Percentiles rank a stretch among this genome's conserved stretches.
Conservation (phyloP, 2,797 vertebrate genomes). For the Enteromius unitaeniatus region DNA sequence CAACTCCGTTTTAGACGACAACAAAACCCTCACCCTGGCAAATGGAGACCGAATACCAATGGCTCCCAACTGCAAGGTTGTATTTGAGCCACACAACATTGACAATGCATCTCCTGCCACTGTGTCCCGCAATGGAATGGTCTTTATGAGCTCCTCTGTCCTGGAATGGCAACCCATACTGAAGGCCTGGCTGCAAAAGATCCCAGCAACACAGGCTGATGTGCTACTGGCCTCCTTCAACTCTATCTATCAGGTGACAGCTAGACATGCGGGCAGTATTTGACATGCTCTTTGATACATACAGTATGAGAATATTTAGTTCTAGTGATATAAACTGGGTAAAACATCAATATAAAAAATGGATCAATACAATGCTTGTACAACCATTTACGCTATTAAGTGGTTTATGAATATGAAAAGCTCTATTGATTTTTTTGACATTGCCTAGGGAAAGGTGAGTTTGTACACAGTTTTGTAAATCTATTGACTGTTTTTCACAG, state of each 20-base stretch:
- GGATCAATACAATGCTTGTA: slow-evolving; percentile 1
- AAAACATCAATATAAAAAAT: slow-evolving; percentile 9
- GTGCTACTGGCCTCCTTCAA: slow-evolving; percentile 77
- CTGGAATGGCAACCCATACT: slow-evolving; percentile 80
- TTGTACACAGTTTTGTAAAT: not conserved
- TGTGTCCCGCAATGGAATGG: slow-evolving; percentile 83
- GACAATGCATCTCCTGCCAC: slow-evolving; percentile 84
- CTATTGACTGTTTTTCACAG: slow-evolving; percentile 65
- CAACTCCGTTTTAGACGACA: slow-evolving; percentile 82
- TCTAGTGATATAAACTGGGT: not conserved
- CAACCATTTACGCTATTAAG: slow-evolving; percentile 4
- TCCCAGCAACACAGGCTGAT: slow-evolving; percentile 72
- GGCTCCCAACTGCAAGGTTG: slow-evolving; percentile 81
- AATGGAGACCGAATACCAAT: slow-evolving; percentile 83
- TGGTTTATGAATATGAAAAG: slow-evolving; percentile 26
- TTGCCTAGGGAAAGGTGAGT: slow-evolving; percentile 35
- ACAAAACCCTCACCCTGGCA: slow-evolving; percentile 81
- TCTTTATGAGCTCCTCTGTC: slow-evolving; percentile 84
- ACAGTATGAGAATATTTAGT: not conserved
- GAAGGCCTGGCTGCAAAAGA: slow-evolving; percentile 78
- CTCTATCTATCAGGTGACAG: slow-evolving; percentile 80
- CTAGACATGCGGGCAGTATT: not conserved
- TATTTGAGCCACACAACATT: slow-evolving; percentile 84
- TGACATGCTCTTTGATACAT: not conserved
- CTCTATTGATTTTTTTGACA: slow-evolving; percentile 31